Evolutionary conservation across 2,888 invertebrate genomes (phyloP).

Genomic region (Orgyia antiqua): DNA sequence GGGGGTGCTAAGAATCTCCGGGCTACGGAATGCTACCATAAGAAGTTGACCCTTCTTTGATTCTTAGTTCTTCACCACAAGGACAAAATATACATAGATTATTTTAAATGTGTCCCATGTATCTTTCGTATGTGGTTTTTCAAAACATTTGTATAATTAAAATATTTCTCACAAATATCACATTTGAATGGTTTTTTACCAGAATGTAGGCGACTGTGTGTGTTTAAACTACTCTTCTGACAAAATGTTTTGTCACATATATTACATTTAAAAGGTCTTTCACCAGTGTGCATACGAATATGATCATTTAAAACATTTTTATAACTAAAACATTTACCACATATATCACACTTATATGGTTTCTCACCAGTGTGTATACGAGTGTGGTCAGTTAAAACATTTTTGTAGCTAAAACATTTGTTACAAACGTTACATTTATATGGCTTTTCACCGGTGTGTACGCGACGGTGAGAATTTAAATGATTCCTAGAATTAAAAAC

Average conservation of each 20-base stretch:
- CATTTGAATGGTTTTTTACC: background rate
- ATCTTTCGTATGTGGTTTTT: background rate
- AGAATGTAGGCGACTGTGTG: background rate
- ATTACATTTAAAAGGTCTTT: background rate
- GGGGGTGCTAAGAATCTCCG: too few species aligned
- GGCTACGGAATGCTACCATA: too few species aligned
- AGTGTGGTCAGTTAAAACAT: background rate
- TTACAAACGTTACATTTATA: constrained; percentile 1
- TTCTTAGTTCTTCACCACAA: too few species aligned
- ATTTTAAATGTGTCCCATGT: too few species aligned
- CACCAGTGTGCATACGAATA: background rate
- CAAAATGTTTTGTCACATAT: background rate
- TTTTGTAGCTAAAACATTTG: background rate
- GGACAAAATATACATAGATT: too few species aligned
- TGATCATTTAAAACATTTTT: constrained; percentile 1
- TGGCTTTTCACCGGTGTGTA: background rate
- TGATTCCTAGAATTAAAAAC: background rate
- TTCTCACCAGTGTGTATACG: background rate
- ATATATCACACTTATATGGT: constrained; percentile 1
- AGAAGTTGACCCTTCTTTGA: too few species aligned
- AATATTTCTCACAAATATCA: background rate
- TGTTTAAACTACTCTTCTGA: background rate
- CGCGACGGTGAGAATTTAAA: background rate
- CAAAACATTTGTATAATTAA: background rate
- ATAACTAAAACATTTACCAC: background rate